A percentile compares a stretch with the other conserved stretches of the same genome.
Conservation (phyloP, 2,113 vertebrate species). For the Aspiorhynchus laticeps region DNA sequence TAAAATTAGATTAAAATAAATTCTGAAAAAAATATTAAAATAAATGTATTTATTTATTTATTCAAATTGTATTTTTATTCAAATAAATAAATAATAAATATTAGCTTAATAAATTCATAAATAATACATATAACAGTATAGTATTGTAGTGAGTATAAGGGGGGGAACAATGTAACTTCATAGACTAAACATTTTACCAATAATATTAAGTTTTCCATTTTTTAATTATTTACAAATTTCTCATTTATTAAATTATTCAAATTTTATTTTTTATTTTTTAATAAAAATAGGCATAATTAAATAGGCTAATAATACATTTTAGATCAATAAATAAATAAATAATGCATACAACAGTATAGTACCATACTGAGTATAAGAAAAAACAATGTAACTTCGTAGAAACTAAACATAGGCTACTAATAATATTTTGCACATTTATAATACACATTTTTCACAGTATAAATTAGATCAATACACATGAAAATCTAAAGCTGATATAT, state of each 20-base stretch:
- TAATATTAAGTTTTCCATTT: too few relatives aligned
- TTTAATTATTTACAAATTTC: too few relatives aligned
- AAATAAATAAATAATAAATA: neutral
- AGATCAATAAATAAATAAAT: neutral
- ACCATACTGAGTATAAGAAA: too few relatives aligned
- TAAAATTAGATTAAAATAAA: neutral
- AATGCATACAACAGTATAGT: neutral
- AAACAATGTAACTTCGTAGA: neutral
- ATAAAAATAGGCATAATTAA: too few relatives aligned
- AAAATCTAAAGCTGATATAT: neutral
- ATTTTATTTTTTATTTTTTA: too few relatives aligned
- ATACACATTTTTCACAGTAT: neutral
- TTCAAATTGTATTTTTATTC: neutral
- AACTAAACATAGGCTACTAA: neutral
- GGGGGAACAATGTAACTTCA: neutral
- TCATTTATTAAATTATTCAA: neutral
- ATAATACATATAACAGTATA: neutral
- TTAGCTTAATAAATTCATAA: neutral
- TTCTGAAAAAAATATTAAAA: neutral
- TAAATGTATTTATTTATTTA: neutral
- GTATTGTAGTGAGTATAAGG: neutral
- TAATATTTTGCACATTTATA: neutral
- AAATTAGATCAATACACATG: neutral
- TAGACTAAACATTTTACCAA: neutral
- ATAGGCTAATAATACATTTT: neutral